phyloP scores from a whole-genome alignment of 2,113 vertebrate genomes.

The Myotis yumanensis region DNA sequence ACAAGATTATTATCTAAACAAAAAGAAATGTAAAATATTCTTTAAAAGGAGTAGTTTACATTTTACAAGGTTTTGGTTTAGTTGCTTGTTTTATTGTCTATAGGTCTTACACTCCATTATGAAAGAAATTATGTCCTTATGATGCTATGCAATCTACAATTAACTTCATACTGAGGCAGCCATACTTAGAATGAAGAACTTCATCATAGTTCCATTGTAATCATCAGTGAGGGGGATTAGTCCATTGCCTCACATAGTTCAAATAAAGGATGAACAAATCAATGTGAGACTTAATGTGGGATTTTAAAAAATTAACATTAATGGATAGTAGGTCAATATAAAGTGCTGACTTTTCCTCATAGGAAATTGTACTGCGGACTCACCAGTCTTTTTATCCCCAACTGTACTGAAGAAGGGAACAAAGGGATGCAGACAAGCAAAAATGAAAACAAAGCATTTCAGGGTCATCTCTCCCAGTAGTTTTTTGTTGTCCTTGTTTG shows the following conservation, averaged over 20 bases:
- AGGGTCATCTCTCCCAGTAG: neutral
- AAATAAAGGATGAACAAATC: neutral
- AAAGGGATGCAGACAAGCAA: neutral
- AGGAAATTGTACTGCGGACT: neutral
- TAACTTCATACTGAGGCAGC: neutral
- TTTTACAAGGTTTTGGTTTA: neutral
- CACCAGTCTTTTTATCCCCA: neutral
- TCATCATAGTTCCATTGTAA: neutral
- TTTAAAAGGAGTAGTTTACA: neutral
- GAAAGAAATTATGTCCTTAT: neutral
- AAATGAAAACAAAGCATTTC: constrained; percentile 5
- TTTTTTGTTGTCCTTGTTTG: neutral
- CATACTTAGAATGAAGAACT: neutral
- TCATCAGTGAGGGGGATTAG: neutral
- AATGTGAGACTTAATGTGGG: neutral
- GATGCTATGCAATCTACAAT: neutral
- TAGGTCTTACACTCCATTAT: neutral
- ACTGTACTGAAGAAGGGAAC: neutral
- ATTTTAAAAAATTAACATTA: neutral
- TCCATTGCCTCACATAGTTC: neutral
- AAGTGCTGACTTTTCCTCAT: neutral
- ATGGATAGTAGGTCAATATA: neutral
- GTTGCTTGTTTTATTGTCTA: constrained; percentile 14
- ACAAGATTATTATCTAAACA: neutral
- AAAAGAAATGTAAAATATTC: neutral